Base-by-base conservation (phyloP, 2,113 vertebrate species). In the Forbesichthys papilliferus region DNA sequence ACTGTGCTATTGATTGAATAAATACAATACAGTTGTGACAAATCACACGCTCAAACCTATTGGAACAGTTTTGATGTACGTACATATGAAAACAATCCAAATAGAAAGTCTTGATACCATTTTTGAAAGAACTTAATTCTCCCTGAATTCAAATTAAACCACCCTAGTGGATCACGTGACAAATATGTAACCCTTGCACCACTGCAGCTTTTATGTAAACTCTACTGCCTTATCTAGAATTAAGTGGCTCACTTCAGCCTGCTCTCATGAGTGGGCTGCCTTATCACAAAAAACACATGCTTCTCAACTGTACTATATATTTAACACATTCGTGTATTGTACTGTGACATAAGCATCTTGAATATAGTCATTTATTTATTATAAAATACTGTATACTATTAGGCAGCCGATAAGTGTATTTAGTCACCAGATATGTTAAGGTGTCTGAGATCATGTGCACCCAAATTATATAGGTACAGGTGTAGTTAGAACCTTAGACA, bases 241-340 rank as follows among this genome's bases (percentile, higher is more conserved):
- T 71, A 74, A 18, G 48, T 62, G 53, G 3, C 66, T 66, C 8
- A 61, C 68, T 71, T 62, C 47, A 62, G 65, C 65, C 77, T 54
- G 67, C 69, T 67, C 77, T 71, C 48, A 3, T 5, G 52, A 54
- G 64, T 65, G 46, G 14, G 51, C 49, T 12, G 2, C 62, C 76
- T 87, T 87, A 84, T 86, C 83, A 57, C 27, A 18, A 64, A 52
- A 83, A 77, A 74, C 78, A 87, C 53, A 72, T 55, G 27, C 27
- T 27, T 27, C 27, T 27, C 27, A 27, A 27, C 27, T 27, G 27
- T 27, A 27, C 27, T 27, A 1, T 2, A 27, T 27, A 27, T n/a
- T 48, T 33, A 18, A 66, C 62, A 74, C 46, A 47, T 27, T 27
- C 62, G 6, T 60, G 9, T 42, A 34, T 0, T 36, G 27, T 27